Evolutionary conservation across 2,888 invertebrate genomes (phyloP), one percentile per base, ranked within the genome.

Genomic region (Salpingus planirostris): DNA sequence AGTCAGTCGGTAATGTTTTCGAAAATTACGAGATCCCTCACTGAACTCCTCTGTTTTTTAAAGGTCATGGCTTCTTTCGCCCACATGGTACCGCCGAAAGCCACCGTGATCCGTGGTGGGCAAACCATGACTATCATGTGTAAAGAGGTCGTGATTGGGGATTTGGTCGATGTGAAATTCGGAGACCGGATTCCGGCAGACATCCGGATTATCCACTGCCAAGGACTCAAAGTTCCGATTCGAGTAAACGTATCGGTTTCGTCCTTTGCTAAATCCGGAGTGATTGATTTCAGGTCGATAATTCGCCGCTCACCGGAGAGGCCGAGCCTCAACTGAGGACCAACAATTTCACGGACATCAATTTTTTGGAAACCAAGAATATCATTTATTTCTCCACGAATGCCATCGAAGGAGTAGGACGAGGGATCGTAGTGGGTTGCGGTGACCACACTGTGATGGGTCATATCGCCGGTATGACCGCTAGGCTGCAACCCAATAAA

Each of bases 111-210:
- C 29, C 71, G 90, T 43, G 79, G 80, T 11, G 81, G 82, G 2
- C 56, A 70, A 21, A 76, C 73, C 37, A 66, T 71, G 44, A 66
- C 71, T 2, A 62, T 85, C 23, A 70, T 76, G 2, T 79, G 80
- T 11, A 70, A 68, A 45, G 77, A 85, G 12, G 57, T 92, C 8
- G 87, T 86, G 0, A 57, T 83, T 12, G 91, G 92, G 11, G 91
- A 92, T 58, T 67, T 92, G 35, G 81, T 91, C 2, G 84, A 88
- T 53, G 79, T 92, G 57, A 77, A 74, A 50, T 79, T 83, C 39
- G 91, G 91, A 10, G 88, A 92, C 58, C 71, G 88, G 29, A 80
- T 92, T n/a, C 91, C 92, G 1, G 91, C 91, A 2, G 92, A 92
- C 62, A 74, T 90, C 24, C 73, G 91, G 39, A 73, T 93, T 38